phyloP scores from a whole-genome alignment of 2,797 vertebrate species.

The Coranthus polyacanthus region DNA sequence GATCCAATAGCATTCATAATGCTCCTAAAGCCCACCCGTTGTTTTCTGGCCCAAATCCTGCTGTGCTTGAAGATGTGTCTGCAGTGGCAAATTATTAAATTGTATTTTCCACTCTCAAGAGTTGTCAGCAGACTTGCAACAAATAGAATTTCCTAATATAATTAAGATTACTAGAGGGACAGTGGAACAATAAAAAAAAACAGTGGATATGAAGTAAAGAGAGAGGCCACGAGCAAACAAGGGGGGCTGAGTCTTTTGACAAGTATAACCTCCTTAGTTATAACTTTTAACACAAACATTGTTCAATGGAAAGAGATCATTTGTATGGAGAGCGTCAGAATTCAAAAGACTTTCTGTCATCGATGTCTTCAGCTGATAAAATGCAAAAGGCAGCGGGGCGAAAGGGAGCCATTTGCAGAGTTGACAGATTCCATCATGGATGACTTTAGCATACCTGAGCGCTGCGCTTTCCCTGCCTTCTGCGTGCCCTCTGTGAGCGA shows the following conservation, averaged over 20 bases:
- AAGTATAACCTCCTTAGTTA: slow-evolving; percentile 35
- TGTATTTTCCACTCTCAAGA: slow-evolving; percentile 74
- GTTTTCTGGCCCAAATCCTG: slow-evolving; percentile 72
- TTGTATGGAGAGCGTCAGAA: slow-evolving; percentile 79
- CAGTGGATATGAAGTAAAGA: slow-evolving; percentile 42
- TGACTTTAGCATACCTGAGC: slow-evolving; percentile 84
- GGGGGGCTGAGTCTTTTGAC: slow-evolving; percentile 19
- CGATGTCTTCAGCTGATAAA: slow-evolving; percentile 77
- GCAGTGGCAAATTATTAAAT: slow-evolving; percentile 76
- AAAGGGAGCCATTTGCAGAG: slow-evolving; percentile 80
- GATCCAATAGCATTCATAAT: slow-evolving; percentile 75
- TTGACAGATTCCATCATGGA: slow-evolving; percentile 85
- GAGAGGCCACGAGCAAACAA: slow-evolving; percentile 29
- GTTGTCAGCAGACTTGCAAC: slow-evolving; percentile 70
- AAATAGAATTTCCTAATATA: slow-evolving; percentile 78
- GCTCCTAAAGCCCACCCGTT: slow-evolving; percentile 74
- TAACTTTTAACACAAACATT: slow-evolving; percentile 68
- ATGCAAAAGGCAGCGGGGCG: slow-evolving; percentile 70
- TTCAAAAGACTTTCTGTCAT: slow-evolving; percentile 82
- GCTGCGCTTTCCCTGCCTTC: slow-evolving; percentile 72
- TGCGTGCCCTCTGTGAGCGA: slow-evolving; percentile 74
- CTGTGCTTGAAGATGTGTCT: slow-evolving; percentile 76
- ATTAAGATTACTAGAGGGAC: slow-evolving; percentile 72
- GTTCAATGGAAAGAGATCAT: slow-evolving; percentile 68
- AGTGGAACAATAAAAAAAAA: slow-evolving; percentile 40